phyloP scores from a whole-genome alignment of 30 jellyfish, hydroid and myxozoan species.

The Aurelia sp. region DNA sequence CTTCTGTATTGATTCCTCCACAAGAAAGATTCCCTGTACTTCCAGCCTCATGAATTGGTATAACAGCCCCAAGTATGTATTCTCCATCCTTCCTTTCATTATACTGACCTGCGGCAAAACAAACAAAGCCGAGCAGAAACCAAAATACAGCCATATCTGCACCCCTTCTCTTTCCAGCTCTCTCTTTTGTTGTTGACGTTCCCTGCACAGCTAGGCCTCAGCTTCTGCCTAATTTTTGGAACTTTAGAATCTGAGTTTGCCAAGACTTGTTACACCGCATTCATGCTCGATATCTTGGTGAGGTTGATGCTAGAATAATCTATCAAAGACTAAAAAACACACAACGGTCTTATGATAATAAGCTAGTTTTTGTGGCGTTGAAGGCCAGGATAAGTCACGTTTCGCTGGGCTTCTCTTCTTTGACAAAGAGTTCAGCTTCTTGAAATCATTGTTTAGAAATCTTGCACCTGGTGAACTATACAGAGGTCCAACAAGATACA shows the following conservation, averaged over 20 bases:
- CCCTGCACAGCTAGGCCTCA: too few relatives aligned
- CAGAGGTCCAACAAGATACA: too few relatives aligned
- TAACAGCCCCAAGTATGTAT: slow-evolving; percentile 59
- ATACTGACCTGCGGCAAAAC: slow-evolving; percentile 7
- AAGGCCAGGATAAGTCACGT: slow-evolving; percentile 27
- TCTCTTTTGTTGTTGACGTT: too few relatives aligned
- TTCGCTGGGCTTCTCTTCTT: slow-evolving; percentile 5
- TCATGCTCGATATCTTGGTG: too few relatives aligned
- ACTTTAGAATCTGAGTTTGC: too few relatives aligned
- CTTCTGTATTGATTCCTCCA: slow-evolving; percentile 44
- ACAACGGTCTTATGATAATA: slow-evolving; percentile 25
- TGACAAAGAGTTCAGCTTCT: neutral
- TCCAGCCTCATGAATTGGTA: slow-evolving; percentile 57
- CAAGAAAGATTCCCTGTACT: slow-evolving; percentile 18
- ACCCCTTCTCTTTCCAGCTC: neutral
- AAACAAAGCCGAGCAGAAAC: slow-evolving; percentile 11
- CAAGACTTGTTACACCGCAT: too few relatives aligned
- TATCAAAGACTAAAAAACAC: slow-evolving; percentile 20
- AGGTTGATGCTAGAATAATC: too few relatives aligned
- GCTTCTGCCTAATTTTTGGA: too few relatives aligned
- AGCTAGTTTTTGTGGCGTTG: slow-evolving; percentile 18
- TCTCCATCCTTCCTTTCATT: slow-evolving; percentile 58
- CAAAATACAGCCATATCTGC: neutral
- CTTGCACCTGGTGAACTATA: slow-evolving; percentile 7
- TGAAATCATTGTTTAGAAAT: neutral